Base-by-base conservation (phyloP, 2,797 vertebrate species). In the Euphonia xanthogaster region DNA sequence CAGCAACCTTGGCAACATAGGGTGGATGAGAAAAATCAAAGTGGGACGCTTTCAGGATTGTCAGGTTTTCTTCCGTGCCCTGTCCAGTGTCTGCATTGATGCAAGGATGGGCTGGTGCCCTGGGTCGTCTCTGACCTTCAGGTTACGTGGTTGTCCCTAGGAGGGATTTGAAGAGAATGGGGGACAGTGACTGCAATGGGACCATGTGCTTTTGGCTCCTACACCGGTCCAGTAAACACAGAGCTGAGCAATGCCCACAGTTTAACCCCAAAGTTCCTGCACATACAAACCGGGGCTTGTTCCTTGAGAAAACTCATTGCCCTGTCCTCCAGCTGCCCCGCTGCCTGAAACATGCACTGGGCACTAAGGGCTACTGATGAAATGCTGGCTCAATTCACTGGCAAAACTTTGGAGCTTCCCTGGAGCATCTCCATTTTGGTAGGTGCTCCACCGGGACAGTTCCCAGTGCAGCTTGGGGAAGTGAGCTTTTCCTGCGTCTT, bases 161-260 rank as follows among this genome's bases (percentile, higher is more conserved):
- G 1, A 8, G 42, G 35, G 44, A 23, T 81, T 60, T 40, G 58
- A 37, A 47, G 57, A 71, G 58, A 37, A n/a, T 1, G 2, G 11
- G 31, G 10, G n/a, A 25, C 1, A 3, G 10, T 0, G 5, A 51
- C 22, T 7, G 1, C 39, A 48, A 17, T 2, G 0, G 30, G 17
- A 9, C 5, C 0, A 0, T 1, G 3, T 33, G 55, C 23, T 61
- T 78, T 65, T 66, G 54, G 18, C 27, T 86, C 12, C 47, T 50
- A 4, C 1, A 5, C 21, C 2, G 2, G 1, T 40, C 40, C 6
- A 1, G 25, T n/a, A 33, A 72, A 21, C 37, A 12, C 0, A 0
- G 3, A 1, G 12, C 45, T 57, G 70, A 86, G 45, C 35, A 61
- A 6, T 0, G 3, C n/a, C 28, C 53, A 18, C 53, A n/a, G 37